phyloP scores from a whole-genome alignment of 2,797 vertebrate species.

The Erethizon dorsatum region DNA sequence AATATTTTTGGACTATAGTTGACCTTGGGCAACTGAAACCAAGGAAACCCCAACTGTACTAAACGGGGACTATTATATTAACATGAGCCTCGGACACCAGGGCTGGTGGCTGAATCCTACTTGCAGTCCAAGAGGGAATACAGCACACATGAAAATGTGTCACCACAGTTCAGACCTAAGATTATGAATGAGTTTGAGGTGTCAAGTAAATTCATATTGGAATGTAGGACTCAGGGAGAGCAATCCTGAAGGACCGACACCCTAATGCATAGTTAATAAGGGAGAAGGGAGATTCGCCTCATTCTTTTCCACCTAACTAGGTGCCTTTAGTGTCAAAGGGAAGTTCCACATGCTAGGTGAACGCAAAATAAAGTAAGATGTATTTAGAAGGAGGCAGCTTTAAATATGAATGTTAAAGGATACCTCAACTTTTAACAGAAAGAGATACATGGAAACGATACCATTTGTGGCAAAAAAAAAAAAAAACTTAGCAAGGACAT shows the following conservation, averaged over 20 bases:
- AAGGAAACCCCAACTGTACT: not conserved
- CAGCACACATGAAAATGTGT: fast-evolving
- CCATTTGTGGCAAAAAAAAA: not conserved
- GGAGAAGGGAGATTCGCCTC: not conserved
- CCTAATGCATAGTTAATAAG: not conserved
- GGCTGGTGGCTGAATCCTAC: not conserved
- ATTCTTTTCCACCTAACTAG: not conserved
- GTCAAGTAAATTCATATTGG: not conserved
- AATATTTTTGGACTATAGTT: not conserved
- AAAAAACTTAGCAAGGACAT: not conserved
- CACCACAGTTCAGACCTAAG: not conserved
- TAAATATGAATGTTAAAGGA: not conserved
- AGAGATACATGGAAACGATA: not conserved
- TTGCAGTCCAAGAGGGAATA: not conserved
- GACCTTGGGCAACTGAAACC: not conserved
- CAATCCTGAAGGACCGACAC: not conserved
- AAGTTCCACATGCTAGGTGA: not conserved
- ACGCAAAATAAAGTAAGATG: not conserved
- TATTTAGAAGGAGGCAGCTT: not conserved
- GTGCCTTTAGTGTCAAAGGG: not conserved
- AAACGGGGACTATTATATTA: not conserved
- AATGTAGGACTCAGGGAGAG: not conserved
- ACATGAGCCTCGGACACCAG: not conserved
- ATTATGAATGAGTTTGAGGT: not conserved
- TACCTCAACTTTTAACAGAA: conserved; percentile 10